phyloP scores from a whole-genome alignment of 2,797 vertebrate genomes.

The Ambastaia sidthimunki region DNA sequence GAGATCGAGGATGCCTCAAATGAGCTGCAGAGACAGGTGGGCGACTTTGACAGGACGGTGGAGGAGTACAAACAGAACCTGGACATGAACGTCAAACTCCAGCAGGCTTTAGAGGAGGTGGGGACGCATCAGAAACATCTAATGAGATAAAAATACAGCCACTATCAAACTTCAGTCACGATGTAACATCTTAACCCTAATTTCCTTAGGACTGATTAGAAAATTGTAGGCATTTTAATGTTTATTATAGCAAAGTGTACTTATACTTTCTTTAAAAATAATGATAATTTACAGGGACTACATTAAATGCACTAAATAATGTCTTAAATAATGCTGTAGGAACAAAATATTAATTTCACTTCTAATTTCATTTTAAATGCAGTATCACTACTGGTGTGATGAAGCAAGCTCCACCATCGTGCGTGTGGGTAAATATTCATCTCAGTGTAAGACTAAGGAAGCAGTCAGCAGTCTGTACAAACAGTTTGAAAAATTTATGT shows the following conservation, averaged over 20 bases:
- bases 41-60: conserved; percentile 81
- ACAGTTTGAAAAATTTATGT: conserved; percentile 90
- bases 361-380: conserved; percentile 32
- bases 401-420: conserved; percentile 87
- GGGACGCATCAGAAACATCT: conserved; percentile 8
- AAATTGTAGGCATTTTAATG: too few species aligned
- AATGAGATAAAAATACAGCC: neutral
- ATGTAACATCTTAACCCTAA: neutral
- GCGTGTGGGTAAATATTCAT: conserved; percentile 85
- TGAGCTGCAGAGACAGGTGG: conserved; percentile 84
- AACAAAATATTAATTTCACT: neutral
- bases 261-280: too few species aligned
- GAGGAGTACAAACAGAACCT: conserved; percentile 86
- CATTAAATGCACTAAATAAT: too few species aligned
- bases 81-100: conserved; percentile 83
- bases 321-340: too few species aligned
- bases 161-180: neutral
- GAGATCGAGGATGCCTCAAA: conserved; percentile 73
- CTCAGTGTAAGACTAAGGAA: conserved; percentile 84
- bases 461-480: conserved; percentile 83
- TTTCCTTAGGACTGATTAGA: neutral
- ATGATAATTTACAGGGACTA: too few species aligned
- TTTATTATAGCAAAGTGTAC: too few species aligned
- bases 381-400: conserved; percentile 92
- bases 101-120: conserved; percentile 90